phyloP scores from a whole-genome alignment of 2,113 vertebrate genomes.

The Tragulus kanchil region DNA sequence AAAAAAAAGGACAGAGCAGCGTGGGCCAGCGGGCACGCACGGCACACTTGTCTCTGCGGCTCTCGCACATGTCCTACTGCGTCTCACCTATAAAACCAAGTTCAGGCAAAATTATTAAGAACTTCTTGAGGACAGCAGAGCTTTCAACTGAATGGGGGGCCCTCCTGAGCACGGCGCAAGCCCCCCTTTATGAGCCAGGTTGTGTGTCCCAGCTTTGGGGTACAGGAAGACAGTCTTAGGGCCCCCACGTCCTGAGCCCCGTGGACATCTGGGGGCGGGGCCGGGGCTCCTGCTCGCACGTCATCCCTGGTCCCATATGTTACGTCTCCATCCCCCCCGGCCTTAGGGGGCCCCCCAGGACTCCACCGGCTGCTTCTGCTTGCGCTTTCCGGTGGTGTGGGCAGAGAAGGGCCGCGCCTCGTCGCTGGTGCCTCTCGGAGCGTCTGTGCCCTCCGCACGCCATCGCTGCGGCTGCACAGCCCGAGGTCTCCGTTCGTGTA shows the following conservation, averaged over 20 bases:
- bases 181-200: fast-evolving
- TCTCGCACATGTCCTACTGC: fast-evolving
- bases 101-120: background rate
- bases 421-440: too few species aligned
- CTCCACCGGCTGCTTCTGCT: fast-evolving
- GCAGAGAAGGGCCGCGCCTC: background rate
- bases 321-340: fast-evolving
- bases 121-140: background rate
- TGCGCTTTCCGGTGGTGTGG: background rate
- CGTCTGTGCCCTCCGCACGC: too few species aligned
- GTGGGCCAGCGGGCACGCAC: fast-evolving
- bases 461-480: fast-evolving
- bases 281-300: background rate
- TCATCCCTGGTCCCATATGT: fast-evolving
- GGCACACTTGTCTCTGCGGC: fast-evolving
- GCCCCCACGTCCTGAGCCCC: fast-evolving
- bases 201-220: fast-evolving
- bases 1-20: fast-evolving
- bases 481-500: fast-evolving
- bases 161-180: fast-evolving
- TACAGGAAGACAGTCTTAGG: fast-evolving
- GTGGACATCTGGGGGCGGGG: fast-evolving
- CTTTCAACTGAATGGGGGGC: fast-evolving
- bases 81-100: background rate
- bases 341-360: too few species aligned